Base-by-base conservation (phyloP, 2,888 invertebrate genomes). In the Drosophila koepferae region DNA sequence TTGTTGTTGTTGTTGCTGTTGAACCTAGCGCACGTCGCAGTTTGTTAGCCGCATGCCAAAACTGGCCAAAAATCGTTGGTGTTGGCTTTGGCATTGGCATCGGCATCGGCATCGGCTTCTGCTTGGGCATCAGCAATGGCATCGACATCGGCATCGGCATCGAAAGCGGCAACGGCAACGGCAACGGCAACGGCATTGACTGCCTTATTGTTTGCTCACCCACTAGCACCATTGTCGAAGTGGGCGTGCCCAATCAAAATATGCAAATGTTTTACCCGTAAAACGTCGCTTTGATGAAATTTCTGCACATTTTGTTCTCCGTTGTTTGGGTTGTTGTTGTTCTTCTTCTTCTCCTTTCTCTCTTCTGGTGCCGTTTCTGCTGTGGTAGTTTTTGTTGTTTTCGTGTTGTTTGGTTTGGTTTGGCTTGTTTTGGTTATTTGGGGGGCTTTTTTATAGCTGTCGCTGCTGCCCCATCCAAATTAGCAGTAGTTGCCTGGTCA, bases 161-260 rank as follows among this genome's bases (percentile, higher is more conserved):
- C 49, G 40, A 54, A 34, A 5, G 18, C 8, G 53, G 46, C 40
- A 23, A 23, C 38, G 53, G 41, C 70, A 23, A 23, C 23, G 23
- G 62, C 53, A 38, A 23, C n/a, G n/a, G n/a, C n/a, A n/a, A n/a
- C 55, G 61, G 63, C 72, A 70, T 71, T 61, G 69, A 69, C 58
- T 76, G 63, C 65, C 77, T 80, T 72, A 86, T 86, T 84, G 86
- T 86, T 84, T 86, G 83, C 69, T 66, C 86, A 77, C 83, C 74
- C 81, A 86, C 66, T 77, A 70, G 70, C 69, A 73, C 78, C 78
- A 62, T 54, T 63, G 62, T 71, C 67, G 64, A 76, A 74, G 56
- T 77, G 80, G 86, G 86, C 86, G 84, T 86, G 84, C 78, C 84
- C 86, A 86, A 86, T 89, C 89, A 89, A 86, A 86, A 86, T 86